Percentiles rank a stretch among this genome's conserved stretches.
Evolutionary conservation across 2,797 vertebrate genomes (phyloP).

Genomic region (Enteromius fasciolatus): DNA sequence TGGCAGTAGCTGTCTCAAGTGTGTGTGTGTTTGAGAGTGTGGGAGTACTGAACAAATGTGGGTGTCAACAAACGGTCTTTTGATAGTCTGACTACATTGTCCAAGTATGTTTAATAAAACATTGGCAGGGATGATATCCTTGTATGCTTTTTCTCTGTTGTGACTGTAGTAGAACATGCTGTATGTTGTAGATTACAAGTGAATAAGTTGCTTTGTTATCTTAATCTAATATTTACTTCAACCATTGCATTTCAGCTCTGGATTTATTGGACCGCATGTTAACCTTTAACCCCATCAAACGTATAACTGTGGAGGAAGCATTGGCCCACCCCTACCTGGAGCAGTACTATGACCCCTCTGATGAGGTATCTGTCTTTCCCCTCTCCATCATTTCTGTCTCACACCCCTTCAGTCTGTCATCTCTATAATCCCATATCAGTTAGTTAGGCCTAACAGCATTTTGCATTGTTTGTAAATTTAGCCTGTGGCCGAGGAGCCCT

Average conservation of each 20-base stretch:
- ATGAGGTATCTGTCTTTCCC: slow-evolving; percentile 75
- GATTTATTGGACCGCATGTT: slow-evolving; percentile 89
- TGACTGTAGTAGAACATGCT: not conserved
- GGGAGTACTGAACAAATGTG: slow-evolving; percentile 47
- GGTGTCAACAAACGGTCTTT: slow-evolving; percentile 39
- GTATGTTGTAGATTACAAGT: not conserved
- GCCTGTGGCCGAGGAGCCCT: slow-evolving; percentile 89
- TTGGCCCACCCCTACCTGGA: slow-evolving; percentile 90
- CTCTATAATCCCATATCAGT: not conserved
- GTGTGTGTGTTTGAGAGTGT: not conserved
- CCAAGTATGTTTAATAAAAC: slow-evolving; percentile 32
- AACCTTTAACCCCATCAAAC: slow-evolving; percentile 89
- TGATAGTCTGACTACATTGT: slow-evolving; percentile 30
- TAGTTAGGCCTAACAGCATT: not conserved
- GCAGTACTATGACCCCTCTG: slow-evolving; percentile 92
- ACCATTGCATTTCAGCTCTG: slow-evolving; percentile 73
- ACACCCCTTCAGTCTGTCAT: not conserved
- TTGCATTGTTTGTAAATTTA: slow-evolving; percentile 57
- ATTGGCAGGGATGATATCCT: not conserved
- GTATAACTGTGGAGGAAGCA: slow-evolving; percentile 90
- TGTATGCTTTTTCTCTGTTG: not conserved
- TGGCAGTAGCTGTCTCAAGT: slow-evolving; percentile 11
- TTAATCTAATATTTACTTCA: not conserved
- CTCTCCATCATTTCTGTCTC: not conserved
- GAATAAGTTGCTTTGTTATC: not conserved